Base-by-base conservation (phyloP, 2,888 invertebrate species). In the Arrhopalites spinosus region DNA sequence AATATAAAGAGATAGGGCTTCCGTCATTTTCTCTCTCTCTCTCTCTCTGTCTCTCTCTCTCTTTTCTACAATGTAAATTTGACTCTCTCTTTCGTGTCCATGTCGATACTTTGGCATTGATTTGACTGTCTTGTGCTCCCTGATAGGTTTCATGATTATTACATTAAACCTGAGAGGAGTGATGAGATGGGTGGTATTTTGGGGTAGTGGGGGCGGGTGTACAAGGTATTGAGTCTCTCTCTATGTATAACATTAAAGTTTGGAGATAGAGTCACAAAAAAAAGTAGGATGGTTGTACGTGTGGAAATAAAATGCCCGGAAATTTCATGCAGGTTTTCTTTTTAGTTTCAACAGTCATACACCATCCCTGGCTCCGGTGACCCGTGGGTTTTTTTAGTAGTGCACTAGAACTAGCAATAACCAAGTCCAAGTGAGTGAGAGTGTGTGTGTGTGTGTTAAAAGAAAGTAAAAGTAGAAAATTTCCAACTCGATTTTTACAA, bases 301-400 rank as follows among this genome's bases (percentile, higher is more conserved):
- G 63, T 30, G 20, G 56, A 66, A 56, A 71, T 71, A 71, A 71
- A 71, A 71, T 71, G 36, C 71, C 71, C 56, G 71, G 71, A 70
- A 70, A 70, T 70, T 66, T 71, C 59, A 59, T 59, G 71, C 45
- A 56, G n/a, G 43, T 56, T n/a, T n/a, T n/a, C 59, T n/a, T 11
- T 71, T 59, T 7, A 11, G 61, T 61, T 29, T 20, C 36, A 53
- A 53, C 11, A 43, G 29, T 53, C 29, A 71, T 17, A 36, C 43
- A n/a, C n/a, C 43, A 30, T 36, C 59, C 5, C 36, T 36, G 36
- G 59, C 59, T 71, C 53, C 53, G 53, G 59, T 70, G 36, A n/a
- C 36, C 59, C 25, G 59, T 59, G 59, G 20, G 23, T 25, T 59
- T 20, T 53, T 23, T 59, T 25, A 59, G 59, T 36, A 36, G 36